These are phyloP conservation scores for Electrona antarctica DNA, from an alignment of 2,113 vertebrate species.

Conservation along the genomic window DNA sequence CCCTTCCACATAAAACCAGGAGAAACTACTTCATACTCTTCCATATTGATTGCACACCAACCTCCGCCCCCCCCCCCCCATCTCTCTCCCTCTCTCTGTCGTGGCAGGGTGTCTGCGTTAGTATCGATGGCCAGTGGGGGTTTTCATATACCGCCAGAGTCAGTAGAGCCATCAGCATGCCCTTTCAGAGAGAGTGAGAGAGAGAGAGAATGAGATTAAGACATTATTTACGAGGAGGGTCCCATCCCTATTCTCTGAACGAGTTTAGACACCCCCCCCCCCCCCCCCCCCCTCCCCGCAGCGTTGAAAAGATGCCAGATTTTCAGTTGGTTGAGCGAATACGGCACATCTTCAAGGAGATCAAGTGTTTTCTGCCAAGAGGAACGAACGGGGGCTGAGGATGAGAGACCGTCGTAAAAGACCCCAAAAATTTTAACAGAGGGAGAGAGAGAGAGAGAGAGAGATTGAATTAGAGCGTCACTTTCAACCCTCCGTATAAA, in stretches of 20 bases:
- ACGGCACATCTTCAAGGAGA: too few relatives aligned
- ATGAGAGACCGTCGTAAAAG: too few relatives aligned
- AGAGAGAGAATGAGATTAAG: slow-evolving; percentile 33
- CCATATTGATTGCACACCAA: slow-evolving; percentile 40
- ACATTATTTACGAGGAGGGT: slow-evolving; percentile 38
- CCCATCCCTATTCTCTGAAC: too few relatives aligned
- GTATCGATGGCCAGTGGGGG: slow-evolving; percentile 44
- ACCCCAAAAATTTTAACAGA: too few relatives aligned
- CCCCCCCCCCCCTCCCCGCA: slow-evolving; percentile 8
- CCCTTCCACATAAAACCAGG: slow-evolving; percentile 33
- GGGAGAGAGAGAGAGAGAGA: background rate
- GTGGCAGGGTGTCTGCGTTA: slow-evolving; percentile 23
- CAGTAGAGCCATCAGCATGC: slow-evolving; percentile 34
- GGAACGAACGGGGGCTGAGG: too few relatives aligned
- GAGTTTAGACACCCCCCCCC: too few relatives aligned
- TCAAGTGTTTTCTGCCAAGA: too few relatives aligned
- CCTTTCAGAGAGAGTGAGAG: slow-evolving; percentile 33
- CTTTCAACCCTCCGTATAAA: slow-evolving; percentile 30
- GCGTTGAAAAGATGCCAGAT: slow-evolving; percentile 9
- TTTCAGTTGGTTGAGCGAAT: too few relatives aligned
- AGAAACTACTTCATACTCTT: slow-evolving; percentile 49
- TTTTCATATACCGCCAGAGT: slow-evolving; percentile 30
- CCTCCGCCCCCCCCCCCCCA: too few relatives aligned
- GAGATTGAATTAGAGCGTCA: slow-evolving; percentile 40
- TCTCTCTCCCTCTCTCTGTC: slow-evolving; percentile 3